Percentiles rank a stretch among this genome's conserved stretches.
Evolutionary conservation across 2,113 vertebrate species (phyloP).

Genomic region (Mesitornis unicolor): DNA sequence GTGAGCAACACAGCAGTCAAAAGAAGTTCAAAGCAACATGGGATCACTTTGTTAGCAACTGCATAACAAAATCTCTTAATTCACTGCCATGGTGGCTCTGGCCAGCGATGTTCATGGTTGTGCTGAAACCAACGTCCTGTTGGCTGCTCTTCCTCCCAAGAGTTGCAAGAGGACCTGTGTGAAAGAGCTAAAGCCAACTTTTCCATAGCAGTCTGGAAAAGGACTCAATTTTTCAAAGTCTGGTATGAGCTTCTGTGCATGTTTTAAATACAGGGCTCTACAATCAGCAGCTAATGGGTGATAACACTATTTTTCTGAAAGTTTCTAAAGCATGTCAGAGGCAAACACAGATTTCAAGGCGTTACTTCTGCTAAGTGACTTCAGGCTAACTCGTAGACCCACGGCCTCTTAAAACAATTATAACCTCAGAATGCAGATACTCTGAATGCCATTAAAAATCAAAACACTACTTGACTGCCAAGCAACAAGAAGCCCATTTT

Average conservation of each 20-base stretch:
- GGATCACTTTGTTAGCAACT: not conserved
- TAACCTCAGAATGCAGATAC: not conserved
- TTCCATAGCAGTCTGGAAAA: not conserved
- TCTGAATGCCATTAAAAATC: constrained; percentile 32
- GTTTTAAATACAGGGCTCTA: not conserved
- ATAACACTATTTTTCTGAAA: not conserved
- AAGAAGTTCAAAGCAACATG: not conserved
- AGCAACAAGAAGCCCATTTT: not conserved
- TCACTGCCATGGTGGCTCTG: not conserved
- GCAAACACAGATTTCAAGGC: not conserved
- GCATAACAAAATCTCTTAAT: not conserved
- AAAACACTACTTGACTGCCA: constrained; percentile 37
- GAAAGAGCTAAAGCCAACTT: not conserved
- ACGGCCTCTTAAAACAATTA: not conserved
- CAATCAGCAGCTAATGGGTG: not conserved
- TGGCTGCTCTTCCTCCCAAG: not conserved
- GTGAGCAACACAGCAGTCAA: not conserved
- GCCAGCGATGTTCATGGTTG: not conserved
- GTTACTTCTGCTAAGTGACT: not conserved
- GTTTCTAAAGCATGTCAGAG: not conserved
- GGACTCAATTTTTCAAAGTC: not conserved
- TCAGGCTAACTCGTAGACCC: not conserved
- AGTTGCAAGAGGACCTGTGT: not conserved
- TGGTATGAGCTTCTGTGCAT: not conserved
- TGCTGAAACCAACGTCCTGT: not conserved